A percentile compares a stretch with the other conserved stretches of the same genome.
phyloP scores from a whole-genome alignment of 2,797 vertebrate genomes.

The Hoplostethus atlanticus region DNA sequence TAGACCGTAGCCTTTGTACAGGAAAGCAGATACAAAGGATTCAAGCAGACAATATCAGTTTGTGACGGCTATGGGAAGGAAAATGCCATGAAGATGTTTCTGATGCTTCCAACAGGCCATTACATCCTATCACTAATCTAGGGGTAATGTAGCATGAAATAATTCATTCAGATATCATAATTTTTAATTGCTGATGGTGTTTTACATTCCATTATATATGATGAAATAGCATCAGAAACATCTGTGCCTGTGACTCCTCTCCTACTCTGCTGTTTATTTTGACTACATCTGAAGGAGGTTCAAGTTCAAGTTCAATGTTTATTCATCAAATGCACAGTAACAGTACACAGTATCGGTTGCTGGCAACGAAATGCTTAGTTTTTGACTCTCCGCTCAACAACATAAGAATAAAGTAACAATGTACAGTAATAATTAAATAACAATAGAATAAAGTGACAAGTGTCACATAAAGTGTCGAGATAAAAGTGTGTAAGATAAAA shows the following conservation, averaged over 20 bases:
- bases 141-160: conserved; percentile 22
- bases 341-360: too few relatives aligned
- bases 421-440: too few relatives aligned
- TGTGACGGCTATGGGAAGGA: conserved; percentile 26
- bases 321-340: too few relatives aligned
- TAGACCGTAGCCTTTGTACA: not conserved
- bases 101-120: conserved; percentile 18
- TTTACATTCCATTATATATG: conserved; percentile 23
- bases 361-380: too few relatives aligned
- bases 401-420: too few relatives aligned
- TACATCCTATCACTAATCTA: conserved; percentile 6
- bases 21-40: conserved; percentile 36
- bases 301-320: too few relatives aligned
- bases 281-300: too few relatives aligned
- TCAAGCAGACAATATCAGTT: conserved; percentile 44
- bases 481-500: too few relatives aligned
- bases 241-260: conserved; percentile 16
- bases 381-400: too few relatives aligned
- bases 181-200: conserved; percentile 33
- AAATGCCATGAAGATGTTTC: conserved; percentile 22
- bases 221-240: conserved; percentile 31
- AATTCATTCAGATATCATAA: conserved; percentile 6
- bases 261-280: conserved; percentile 35
- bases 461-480: too few relatives aligned
- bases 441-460: too few relatives aligned